Evolutionary conservation across 2,888 invertebrate genomes (phyloP), one percentile per base, ranked within the genome.

Genomic region (Trachelus troglodyta): DNA sequence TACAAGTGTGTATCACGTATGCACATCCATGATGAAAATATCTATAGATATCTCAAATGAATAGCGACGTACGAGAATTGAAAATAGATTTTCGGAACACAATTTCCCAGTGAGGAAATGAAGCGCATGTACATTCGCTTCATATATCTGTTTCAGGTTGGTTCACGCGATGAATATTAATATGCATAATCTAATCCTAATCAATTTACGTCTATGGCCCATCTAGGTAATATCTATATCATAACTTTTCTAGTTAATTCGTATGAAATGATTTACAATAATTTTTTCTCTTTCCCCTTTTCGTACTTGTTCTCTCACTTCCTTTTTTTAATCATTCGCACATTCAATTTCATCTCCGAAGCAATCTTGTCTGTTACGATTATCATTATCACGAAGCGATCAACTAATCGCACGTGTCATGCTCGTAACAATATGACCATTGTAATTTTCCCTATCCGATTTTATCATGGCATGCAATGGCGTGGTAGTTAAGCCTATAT

Each of bases 41-140:
- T 23, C 2, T 56, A 40, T 73, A 23, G 31, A 75, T 78, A 78
- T 79, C 80, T 82, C 82, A 23, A 56, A 56, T 56, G 77, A 77
- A 81, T 77, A 79, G 75, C 77, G 77, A 80, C 76, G 81, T 82
- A 83, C 76, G 80, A 79, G 83, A 83, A 85, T 85, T 82, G 87
- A 86, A 87, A 87, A 87, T 87, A 82, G 84, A 86, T 87, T 87
- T 85, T 85, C 84, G 83, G 82, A 82, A 83, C 80, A 82, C 83
- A 87, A 87, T 87, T 87, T 86, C 83, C 85, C 83, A 30, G 79
- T 80, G 84, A 85, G 85, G 85, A 87, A 87, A 87, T 85, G 85
- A 87, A 87, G 83, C 85, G 84, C 84, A 82, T 80, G 79, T 80
- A 82, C 76, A 68, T 31, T 75, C 75, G 71, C 74, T 80, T 69